A percentile compares a stretch with the other conserved stretches of the same genome.
phyloP scores from a whole-genome alignment of 2,113 vertebrate species.

The Philantomba maxwellii region DNA sequence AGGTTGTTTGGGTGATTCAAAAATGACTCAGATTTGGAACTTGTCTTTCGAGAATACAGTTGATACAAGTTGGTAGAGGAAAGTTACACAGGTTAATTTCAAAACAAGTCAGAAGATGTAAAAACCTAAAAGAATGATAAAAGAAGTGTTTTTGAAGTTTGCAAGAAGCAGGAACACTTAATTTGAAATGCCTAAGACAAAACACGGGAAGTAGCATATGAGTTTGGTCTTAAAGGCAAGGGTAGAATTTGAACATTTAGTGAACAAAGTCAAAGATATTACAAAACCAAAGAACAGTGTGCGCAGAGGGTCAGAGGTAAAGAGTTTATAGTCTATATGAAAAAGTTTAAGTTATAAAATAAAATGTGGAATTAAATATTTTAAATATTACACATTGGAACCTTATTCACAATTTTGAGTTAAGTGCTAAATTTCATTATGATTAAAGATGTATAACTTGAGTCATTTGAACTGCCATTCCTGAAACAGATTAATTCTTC shows the following conservation, averaged over 20 bases:
- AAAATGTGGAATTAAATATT: background rate
- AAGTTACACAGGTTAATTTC: background rate
- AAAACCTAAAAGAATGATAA: constrained; percentile 7
- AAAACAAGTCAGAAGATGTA: constrained; percentile 6
- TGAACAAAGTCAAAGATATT: background rate
- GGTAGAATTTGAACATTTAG: background rate
- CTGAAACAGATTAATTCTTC: background rate
- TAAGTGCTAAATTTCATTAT: background rate
- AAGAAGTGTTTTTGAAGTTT: background rate
- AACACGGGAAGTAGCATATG: background rate
- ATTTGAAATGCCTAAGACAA: background rate
- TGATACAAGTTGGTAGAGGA: background rate
- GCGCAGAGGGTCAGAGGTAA: background rate
- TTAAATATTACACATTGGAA: background rate
- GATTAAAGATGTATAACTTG: background rate
- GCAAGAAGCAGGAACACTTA: constrained; percentile 3
- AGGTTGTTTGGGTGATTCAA: background rate
- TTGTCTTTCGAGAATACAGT: background rate
- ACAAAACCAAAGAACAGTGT: background rate
- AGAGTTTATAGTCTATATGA: background rate
- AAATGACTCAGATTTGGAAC: background rate
- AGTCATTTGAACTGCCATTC: background rate
- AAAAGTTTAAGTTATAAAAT: constrained; percentile 23
- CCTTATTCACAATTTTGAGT: background rate
- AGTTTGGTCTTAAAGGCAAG: background rate